phyloP scores from a whole-genome alignment of 1,140 invertebrate genomes.

The Papilio aristodemus region DNA sequence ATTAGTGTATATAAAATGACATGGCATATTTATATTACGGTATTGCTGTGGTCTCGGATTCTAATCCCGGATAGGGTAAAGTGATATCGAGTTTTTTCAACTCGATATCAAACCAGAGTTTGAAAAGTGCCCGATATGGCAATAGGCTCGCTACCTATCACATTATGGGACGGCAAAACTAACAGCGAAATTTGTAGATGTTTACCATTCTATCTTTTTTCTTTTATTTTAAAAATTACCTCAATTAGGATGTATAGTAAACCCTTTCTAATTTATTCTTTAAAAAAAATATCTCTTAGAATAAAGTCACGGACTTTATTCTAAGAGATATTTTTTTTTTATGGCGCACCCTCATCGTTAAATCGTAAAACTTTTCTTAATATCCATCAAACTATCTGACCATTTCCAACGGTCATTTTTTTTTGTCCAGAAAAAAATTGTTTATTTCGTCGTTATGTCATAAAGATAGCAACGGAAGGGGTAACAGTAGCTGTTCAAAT shows the following conservation, averaged over 20 bases:
- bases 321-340: neutral
- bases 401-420: conserved; percentile 33
- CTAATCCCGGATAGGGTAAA: no score
- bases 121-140: no score
- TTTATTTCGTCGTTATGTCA: conserved; percentile 33
- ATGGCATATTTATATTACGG: no score
- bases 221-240: no score
- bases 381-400: conserved; percentile 31
- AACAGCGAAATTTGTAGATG: no score
- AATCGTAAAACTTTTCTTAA: conserved; percentile 16
- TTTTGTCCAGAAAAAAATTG: conserved; percentile 16
- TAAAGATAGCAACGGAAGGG: conserved; percentile 1
- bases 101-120: no score
- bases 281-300: neutral
- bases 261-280: neutral
- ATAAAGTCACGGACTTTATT: conserved; percentile 12
- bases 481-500: conserved; percentile 32
- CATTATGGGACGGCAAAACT: no score
- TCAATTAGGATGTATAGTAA: neutral
- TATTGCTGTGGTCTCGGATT: no score
- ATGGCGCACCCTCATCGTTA: neutral
- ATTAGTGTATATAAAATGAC: no score
- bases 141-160: no score
- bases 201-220: no score
- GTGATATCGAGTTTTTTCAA: no score